Evolutionary conservation across 1,140 invertebrate genomes (phyloP).

Genomic region (Archegozetes longisetosus): DNA sequence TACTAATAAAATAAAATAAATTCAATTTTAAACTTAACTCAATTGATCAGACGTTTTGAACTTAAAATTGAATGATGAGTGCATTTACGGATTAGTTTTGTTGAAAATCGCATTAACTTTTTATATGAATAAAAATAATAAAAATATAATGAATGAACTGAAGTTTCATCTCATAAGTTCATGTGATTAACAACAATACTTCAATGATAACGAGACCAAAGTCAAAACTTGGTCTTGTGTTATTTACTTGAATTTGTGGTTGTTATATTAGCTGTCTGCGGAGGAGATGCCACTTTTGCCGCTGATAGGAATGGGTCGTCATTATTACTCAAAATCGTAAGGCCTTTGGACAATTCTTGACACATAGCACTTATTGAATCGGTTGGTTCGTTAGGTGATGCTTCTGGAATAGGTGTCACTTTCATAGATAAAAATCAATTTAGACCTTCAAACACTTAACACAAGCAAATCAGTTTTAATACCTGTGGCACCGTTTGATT

Average conservation of each 20-base stretch:
- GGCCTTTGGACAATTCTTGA: slow-evolving; percentile 64
- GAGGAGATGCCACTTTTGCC: not conserved
- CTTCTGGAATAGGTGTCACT: slow-evolving; percentile 39
- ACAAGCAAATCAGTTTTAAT: not conserved
- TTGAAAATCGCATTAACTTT: no score
- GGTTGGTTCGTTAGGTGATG: slow-evolving; percentile 40
- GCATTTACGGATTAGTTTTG: no score
- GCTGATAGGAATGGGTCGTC: slow-evolving; percentile 37
- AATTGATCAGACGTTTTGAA: not conserved
- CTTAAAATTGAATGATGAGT: no score
- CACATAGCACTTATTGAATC: slow-evolving; percentile 58
- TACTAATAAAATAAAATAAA: not conserved
- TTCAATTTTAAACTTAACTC: not conserved
- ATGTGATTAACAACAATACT: not conserved
- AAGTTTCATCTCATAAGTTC: no score
- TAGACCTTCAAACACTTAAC: not conserved
- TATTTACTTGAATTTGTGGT: not conserved
- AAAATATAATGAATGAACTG: no score
- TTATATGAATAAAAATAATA: no score
- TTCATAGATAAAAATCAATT: slow-evolving; percentile 12
- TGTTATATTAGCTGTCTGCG: not conserved
- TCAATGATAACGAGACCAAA: not conserved
- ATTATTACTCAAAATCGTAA: slow-evolving; percentile 54
- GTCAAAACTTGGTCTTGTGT: not conserved
- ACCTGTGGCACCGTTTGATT: not conserved